Percentiles rank a stretch among this genome's conserved stretches.
These are phyloP conservation scores for Leptodactylus fuscus DNA, from an alignment of 2,113 vertebrate genomes.

Conservation along the genomic window DNA sequence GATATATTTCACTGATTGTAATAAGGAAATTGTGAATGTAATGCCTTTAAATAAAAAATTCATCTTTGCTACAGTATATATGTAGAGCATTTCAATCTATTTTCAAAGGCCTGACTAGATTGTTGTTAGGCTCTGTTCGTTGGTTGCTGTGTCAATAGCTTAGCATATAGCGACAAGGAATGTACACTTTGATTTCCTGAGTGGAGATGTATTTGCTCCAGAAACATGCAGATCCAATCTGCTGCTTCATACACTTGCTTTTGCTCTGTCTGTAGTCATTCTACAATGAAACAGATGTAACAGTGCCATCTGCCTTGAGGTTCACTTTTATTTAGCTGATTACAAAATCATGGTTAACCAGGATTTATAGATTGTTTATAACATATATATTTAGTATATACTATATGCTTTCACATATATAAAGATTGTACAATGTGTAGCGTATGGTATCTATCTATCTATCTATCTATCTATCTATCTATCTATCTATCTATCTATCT, in stretches of 20 bases:
- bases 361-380: constrained; percentile 34
- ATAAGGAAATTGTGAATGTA: too few species aligned
- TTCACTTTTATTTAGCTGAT: constrained; percentile 17
- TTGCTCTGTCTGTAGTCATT: constrained; percentile 31
- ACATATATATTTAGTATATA: background rate
- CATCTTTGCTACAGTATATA: background rate
- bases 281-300: constrained; percentile 28
- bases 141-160: constrained; percentile 42
- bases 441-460: too few species aligned
- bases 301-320: constrained; percentile 9
- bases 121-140: constrained; percentile 1
- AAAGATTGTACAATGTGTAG: too few species aligned
- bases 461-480: too few species aligned
- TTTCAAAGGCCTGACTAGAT: background rate
- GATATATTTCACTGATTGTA: too few species aligned
- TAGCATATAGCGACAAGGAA: constrained; percentile 21
- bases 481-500: too few species aligned
- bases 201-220: constrained; percentile 49
- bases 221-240: constrained; percentile 51
- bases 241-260: constrained; percentile 36
- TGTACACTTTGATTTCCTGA: constrained; percentile 34
- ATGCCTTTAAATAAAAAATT: too few species aligned
- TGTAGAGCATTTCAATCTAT: background rate
- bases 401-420: too few species aligned
- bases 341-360: background rate